A percentile compares a stretch with the other conserved stretches of the same genome.
These are phyloP conservation scores for Cirrhinus mrigala DNA, from an alignment of 2,797 vertebrate genomes.

Conservation along the genomic window DNA sequence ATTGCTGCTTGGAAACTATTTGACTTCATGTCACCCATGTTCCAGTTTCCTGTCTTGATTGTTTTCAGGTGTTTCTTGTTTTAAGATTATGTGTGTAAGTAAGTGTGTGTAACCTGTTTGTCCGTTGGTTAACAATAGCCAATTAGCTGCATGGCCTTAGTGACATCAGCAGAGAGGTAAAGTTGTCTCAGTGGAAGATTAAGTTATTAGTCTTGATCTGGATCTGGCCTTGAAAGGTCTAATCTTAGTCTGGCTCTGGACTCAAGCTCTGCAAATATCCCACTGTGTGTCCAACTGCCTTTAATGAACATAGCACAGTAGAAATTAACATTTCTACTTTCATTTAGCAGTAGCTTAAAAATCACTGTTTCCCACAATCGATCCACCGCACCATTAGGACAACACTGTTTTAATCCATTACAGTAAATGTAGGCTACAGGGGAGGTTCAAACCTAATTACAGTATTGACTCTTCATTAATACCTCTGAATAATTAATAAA, in stretches of 20 bases:
- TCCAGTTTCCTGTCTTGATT: too few species aligned
- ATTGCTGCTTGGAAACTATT: too few species aligned
- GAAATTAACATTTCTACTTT: neutral
- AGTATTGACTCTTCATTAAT: conserved; percentile 74
- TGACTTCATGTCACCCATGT: too few species aligned
- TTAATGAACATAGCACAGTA: neutral
- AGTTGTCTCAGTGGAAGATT: neutral
- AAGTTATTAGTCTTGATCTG: neutral
- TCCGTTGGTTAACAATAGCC: neutral
- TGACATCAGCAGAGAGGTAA: neutral
- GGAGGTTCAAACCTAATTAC: conserved; percentile 61
- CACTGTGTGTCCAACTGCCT: neutral
- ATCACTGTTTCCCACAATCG: conserved; percentile 42
- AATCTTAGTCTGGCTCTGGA: neutral
- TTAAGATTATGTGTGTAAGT: too few species aligned
- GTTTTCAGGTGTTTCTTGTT: too few species aligned
- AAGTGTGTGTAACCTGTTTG: neutral
- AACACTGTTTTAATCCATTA: conserved; percentile 63
- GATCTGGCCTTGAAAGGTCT: neutral
- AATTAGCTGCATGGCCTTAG: neutral
- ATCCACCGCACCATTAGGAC: conserved; percentile 54
- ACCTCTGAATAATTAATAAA: conserved; percentile 71
- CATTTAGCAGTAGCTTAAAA: neutral
- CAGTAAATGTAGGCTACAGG: conserved; percentile 59
- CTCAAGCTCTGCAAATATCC: neutral